phyloP scores from a whole-genome alignment of 2,113 vertebrate species.

The Coregonus clupeaformis region DNA sequence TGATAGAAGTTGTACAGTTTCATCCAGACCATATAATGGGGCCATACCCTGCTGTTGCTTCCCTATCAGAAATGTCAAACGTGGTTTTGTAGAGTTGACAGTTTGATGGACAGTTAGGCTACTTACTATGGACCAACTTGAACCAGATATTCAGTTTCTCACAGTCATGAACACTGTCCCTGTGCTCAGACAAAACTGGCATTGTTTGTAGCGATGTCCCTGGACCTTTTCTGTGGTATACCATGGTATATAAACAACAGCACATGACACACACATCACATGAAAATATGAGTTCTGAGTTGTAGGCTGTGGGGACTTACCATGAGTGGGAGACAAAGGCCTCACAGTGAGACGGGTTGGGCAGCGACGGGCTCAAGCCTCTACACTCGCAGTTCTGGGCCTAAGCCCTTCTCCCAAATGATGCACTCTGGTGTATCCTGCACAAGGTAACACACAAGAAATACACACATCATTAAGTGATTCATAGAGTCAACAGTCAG shows the following conservation, averaged over 20 bases:
- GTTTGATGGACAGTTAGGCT: not conserved
- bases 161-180: not conserved
- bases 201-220: not conserved
- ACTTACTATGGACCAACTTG: too few species aligned
- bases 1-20: constrained; percentile 13
- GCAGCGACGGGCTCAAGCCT: not conserved
- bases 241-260: not conserved
- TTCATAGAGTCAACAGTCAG: not conserved
- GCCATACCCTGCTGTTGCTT: not conserved
- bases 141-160: not conserved
- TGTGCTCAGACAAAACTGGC: not conserved
- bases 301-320: constrained; percentile 24
- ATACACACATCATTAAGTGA: not conserved
- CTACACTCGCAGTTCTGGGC: constrained; percentile 10
- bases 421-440: constrained; percentile 9
- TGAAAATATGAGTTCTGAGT: not conserved
- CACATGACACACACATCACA: not conserved
- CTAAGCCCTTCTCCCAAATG: constrained; percentile 16
- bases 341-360: constrained; percentile 27
- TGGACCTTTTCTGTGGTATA: not conserved
- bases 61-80: not conserved
- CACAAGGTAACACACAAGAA: not conserved
- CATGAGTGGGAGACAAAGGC: constrained; percentile 32
- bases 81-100: not conserved
- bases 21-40: constrained; percentile 13